Evolutionary conservation across 1,140 invertebrate species (phyloP).

Genomic region (Armadillidium nasatum): DNA sequence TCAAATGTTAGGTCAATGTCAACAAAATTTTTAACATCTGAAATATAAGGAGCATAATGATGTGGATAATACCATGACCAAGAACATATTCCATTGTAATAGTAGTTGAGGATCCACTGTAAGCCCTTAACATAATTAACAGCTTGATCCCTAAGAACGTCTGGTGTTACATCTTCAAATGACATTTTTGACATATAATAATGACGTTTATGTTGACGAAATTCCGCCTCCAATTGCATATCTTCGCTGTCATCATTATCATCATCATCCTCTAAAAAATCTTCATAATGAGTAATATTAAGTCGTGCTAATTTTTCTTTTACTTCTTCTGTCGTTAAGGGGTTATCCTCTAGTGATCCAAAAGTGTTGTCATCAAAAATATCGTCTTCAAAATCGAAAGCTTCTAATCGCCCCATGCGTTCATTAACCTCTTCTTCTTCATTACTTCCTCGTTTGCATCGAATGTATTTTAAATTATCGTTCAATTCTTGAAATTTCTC

Average conservation of each 20-base stretch:
- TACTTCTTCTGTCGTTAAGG: neutral
- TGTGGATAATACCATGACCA: conserved; percentile 98
- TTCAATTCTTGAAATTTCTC: conserved; percentile 78
- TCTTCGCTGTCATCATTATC: conserved; percentile 44
- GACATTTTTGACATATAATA: conserved; percentile 90
- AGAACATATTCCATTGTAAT: conserved; percentile 90
- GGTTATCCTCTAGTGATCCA: conserved; percentile 28
- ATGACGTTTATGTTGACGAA: conserved; percentile 76
- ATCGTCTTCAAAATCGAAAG: conserved; percentile 35
- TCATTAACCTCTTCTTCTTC: conserved; percentile 34
- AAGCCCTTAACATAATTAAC: conserved; percentile 84
- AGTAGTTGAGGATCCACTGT: conserved; percentile 95
- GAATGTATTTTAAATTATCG: conserved; percentile 80
- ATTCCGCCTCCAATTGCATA: conserved; percentile 58
- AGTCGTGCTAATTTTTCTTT: conserved; percentile 27
- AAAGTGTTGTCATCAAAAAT: conserved; percentile 24
- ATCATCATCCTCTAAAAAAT: conserved; percentile 35
- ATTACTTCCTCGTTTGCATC: conserved; percentile 49
- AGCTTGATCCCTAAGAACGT: conserved; percentile 72
- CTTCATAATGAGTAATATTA: conserved; percentile 16
- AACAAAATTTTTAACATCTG: conserved; percentile 66
- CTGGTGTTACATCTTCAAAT: conserved; percentile 62
- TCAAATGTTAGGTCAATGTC: conserved; percentile 64
- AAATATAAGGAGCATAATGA: conserved; percentile 93
- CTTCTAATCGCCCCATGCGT: conserved; percentile 9